Base-by-base conservation (phyloP, 2,888 invertebrate species). In the Amaurobius ferox region DNA sequence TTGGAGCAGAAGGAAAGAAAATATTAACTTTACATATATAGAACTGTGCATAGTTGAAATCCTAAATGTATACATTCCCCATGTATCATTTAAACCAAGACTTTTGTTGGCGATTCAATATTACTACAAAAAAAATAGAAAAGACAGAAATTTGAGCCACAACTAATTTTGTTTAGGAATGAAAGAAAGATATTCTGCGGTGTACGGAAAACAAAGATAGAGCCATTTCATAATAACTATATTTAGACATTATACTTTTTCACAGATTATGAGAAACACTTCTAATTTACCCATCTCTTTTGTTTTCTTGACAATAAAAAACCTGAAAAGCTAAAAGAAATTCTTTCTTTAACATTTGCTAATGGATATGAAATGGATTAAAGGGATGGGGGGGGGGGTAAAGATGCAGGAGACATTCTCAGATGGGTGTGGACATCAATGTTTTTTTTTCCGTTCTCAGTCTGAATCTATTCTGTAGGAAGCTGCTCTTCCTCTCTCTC, bases 201-300 rank as follows among this genome's bases (percentile, higher is more conserved):
- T 48, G 55, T 67, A 16, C 23, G 19, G 67, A 73, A 23, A 73
- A 61, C 62, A n/a, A n/a, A 64, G 70, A 83, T 76, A 64, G 76
- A 76, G 76, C 76, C 81, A 83, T 83, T 83, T 83, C 76, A 83
- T 83, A n/a, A n/a, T n/a, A 76, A 83, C 81, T 76, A 83, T 83
- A 70, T 70, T 70, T 40, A 64, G 29, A 66, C 70, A 70, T 83
- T 83, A 83, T 76, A 70, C 70, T 76, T 74, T 83, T 83, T 76
- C 64, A 70, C 76, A 70, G 62, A 83, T 83, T 83, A 83, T 74
- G 64, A 76, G 62, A 70, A 55, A 70, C 76, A 76, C 81, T 83
- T 83, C 81, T 77, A 83, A 83, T 83, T 83, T 83, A 76, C 71
- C 64, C 81, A 83, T 76, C 70, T n/a, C n/a, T 76, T 83, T 83